Base-by-base conservation (phyloP, 2,888 invertebrate species). In the Chaetogeoica ovagalla region DNA sequence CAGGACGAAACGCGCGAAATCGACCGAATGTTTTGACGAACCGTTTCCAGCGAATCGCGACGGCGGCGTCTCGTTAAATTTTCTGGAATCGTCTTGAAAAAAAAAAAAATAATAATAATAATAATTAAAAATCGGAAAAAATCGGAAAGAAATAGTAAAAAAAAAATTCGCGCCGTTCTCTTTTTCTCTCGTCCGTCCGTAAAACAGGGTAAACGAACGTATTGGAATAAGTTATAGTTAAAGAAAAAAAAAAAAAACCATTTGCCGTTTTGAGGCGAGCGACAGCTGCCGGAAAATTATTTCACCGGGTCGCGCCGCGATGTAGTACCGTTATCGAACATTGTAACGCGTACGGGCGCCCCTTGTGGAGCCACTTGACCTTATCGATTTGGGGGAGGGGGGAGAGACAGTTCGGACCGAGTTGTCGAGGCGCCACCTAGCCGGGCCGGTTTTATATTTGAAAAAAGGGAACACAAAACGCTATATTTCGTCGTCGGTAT, bases 321-420 rank as follows among this genome's bases (percentile, higher is more conserved):
- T n/a, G 48, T n/a, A 59, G 59, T 71, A 71, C 71, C 59, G 11
- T 7, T 43, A 43, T 43, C 43, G 43, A 43, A 43, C 6, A 11
- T 9, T 48, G 13, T 30, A 30, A 30, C 30, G 30, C 4, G 30
- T 30, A 30, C 30, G 30, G 30, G 2, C 1, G 30, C 30, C 48
- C 48, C 48, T 11, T 48, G 11, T 30, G 23, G 65, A 69, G 69
- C n/a, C 43, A 76, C 59, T 76, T 69, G 76, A 76, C 68, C 68
- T 60, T 68, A 69, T 76, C 57, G 68, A 68, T 68, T 69, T n/a
- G n/a, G n/a, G n/a, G n/a, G n/a, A n/a, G n/a, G n/a, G n/a, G 76
- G n/a, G 30, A 30, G 30, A 30, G n/a, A 68, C 68, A n/a, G 68
- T 59, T 60, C 9, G 59, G 68, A 43, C 68, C 59, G 48, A 30